Base-by-base conservation (phyloP, 2,113 vertebrate genomes). In the Hiodon tergisus region DNA sequence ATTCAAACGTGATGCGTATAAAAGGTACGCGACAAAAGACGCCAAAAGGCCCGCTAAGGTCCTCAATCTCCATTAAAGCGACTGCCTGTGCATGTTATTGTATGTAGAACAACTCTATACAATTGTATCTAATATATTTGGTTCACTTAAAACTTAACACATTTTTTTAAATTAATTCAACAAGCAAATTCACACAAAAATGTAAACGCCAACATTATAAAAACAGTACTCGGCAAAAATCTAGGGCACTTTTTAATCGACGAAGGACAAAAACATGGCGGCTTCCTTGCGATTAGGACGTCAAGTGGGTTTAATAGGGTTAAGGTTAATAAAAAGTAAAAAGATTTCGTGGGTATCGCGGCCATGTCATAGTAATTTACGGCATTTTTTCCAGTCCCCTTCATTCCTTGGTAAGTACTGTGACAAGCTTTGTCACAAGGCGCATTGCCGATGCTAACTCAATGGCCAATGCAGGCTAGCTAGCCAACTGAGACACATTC, bases 201-300 rank as follows among this genome's bases (percentile, higher is more conserved):
- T 31, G 0, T 31, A 31, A 31, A 31, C 31, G 31, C 31, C 31
- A 31, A 31, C 1, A 31, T 31, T 31, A 31, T 31, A 31, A 31
- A 31, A 31, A 31, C 31, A 31, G 31, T 31, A 31, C 31, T 31
- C 31, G 31, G 31, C 31, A 31, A 31, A 31, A 1, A 8, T 0
- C 3, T 6, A 0, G 71, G 83, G 4, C 85, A 76, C 74, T 0
- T 59, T 59, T 73, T 78, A 47, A 54, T 16, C n/a, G 14, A 69
- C 69, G 46, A 76, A 87, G 86, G 88, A 83, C 83, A 78, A 84
- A 59, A 89, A 88, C 83, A 92, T 90, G 91, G 91, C 91, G 81
- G 87, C 89, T 80, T 90, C 91, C 88, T 87, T 90, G 76, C 85
- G 85, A 73, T 73, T 91, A 79, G 87, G 88, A 85, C 88, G 84